Conservation (phyloP, 1,140 invertebrate genomes). For the Hesperophylax magnus region DNA sequence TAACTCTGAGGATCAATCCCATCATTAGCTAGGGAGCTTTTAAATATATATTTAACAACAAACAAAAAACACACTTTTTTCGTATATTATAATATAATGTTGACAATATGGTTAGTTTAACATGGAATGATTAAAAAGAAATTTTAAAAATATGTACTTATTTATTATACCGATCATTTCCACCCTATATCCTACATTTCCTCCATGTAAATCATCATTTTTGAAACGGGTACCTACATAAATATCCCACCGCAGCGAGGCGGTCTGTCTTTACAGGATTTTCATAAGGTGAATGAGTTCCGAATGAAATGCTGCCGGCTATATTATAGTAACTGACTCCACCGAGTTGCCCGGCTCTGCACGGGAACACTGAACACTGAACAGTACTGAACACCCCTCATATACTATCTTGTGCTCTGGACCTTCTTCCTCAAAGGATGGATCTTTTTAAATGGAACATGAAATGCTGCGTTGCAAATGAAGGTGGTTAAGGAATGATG, state of each 20-base stretch:
- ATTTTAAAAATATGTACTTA: too few species aligned
- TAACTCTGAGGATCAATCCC: too few species aligned
- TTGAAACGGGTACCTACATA: slow-evolving; percentile 7
- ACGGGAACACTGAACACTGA: too few species aligned
- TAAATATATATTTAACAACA: too few species aligned
- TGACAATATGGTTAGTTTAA: too few species aligned
- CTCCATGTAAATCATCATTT: neutral
- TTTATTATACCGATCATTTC: too few species aligned
- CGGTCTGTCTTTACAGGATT: slow-evolving; percentile 46
- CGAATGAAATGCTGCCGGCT: slow-evolving; percentile 34
- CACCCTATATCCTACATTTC: neutral
- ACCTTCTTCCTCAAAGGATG: slow-evolving; percentile 52
- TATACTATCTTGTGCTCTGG: slow-evolving; percentile 2
- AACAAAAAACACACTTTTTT: too few species aligned
- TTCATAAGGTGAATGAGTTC: slow-evolving; percentile 54
- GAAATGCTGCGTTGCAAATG: too few species aligned
- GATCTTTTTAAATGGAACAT: slow-evolving; percentile 22
- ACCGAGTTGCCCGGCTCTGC: neutral
- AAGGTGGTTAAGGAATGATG: too few species aligned
- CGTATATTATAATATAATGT: too few species aligned
- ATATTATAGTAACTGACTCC: neutral
- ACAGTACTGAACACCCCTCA: neutral
- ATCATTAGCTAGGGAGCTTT: too few species aligned
- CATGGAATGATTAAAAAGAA: too few species aligned
- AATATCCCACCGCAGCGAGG: slow-evolving; percentile 36